Percentiles rank a stretch among this genome's conserved stretches.
Evolutionary conservation across 2,888 invertebrate species (phyloP).

Genomic region (Leptinotarsa tumamoca): DNA sequence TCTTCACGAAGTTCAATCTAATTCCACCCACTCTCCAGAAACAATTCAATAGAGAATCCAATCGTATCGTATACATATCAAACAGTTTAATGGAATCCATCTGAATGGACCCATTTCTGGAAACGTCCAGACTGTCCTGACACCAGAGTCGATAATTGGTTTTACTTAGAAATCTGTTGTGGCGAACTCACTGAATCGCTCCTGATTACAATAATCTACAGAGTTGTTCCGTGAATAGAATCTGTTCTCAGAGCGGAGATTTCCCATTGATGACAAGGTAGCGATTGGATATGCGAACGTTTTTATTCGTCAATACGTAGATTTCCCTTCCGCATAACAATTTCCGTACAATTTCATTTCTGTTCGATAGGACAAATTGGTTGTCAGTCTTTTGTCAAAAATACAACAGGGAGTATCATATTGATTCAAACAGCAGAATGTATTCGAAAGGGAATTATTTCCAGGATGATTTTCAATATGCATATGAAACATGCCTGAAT

Average conservation of each 20-base stretch:
- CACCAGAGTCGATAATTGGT: neutral
- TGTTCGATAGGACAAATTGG: neutral
- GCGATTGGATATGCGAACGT: neutral
- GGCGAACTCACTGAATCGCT: neutral
- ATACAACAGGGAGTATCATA: no score
- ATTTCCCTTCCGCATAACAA: neutral
- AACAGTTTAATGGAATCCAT: neutral
- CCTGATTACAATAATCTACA: neutral
- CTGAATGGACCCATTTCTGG: neutral
- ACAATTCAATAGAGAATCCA: neutral
- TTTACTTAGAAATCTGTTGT: neutral
- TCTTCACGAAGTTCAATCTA: neutral
- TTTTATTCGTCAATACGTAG: neutral
- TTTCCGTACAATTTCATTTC: neutral
- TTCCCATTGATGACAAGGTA: neutral
- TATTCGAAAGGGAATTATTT: no score
- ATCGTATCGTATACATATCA: neutral
- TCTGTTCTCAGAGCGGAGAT: neutral
- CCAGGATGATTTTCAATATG: no score
- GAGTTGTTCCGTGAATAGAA: neutral
- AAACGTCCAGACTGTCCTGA: neutral
- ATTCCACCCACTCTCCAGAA: no score
- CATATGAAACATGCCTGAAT: no score
- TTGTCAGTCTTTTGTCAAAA: neutral
- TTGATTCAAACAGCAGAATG: no score